These are phyloP conservation scores for Lepus europaeus DNA, from an alignment of 2,113 vertebrate genomes.

Conservation along the genomic window DNA sequence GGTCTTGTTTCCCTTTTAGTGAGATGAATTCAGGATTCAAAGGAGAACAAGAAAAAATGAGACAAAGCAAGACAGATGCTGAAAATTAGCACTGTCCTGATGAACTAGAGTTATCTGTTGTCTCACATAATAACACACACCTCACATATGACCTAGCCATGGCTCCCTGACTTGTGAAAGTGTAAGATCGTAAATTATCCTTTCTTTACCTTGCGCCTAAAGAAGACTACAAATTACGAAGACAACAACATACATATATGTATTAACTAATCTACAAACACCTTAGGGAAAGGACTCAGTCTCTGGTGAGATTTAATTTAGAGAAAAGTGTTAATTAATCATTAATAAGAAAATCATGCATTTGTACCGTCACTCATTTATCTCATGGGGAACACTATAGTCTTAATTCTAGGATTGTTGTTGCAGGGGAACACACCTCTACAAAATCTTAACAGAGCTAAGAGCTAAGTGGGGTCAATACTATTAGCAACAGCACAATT, in stretches of 20 bases:
- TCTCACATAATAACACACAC: not conserved
- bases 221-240: not conserved
- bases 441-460: not conserved
- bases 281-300: not conserved
- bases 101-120: not conserved
- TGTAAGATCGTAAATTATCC: not conserved
- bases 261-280: not conserved
- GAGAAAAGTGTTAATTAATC: slow-evolving; percentile 43
- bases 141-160: not conserved
- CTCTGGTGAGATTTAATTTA: slow-evolving; percentile 11
- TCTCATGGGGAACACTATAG: not conserved
- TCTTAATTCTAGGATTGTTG: slow-evolving; percentile 11
- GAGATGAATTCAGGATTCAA: not conserved
- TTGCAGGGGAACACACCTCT: not conserved
- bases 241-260: not conserved
- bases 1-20: not conserved
- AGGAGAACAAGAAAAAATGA: slow-evolving; percentile 10
- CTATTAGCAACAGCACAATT: not conserved
- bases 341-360: not conserved
- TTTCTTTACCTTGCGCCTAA: not conserved
- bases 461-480: not conserved
- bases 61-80: not conserved
- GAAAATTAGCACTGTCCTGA: not conserved
- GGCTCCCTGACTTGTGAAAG: not conserved
- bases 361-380: slow-evolving; percentile 6